Conservation (phyloP, 2,888 invertebrate genomes). For the Xylophagus ater region DNA sequence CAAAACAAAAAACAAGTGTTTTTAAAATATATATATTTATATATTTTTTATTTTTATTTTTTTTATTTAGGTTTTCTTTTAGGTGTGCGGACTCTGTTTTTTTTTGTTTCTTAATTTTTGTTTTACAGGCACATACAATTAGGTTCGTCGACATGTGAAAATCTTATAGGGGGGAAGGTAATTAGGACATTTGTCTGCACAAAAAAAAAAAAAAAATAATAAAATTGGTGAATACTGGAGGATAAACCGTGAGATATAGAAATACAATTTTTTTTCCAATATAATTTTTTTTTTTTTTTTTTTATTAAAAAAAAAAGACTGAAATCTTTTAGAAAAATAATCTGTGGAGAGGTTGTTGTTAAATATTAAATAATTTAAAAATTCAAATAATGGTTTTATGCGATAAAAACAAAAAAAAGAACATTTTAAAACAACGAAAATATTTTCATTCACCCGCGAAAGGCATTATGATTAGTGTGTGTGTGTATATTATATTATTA, state of each 20-base stretch:
- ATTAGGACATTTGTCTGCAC: background rate
- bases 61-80: background rate
- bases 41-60: background rate
- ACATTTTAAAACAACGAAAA: constrained; percentile 2
- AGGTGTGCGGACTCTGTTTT: background rate
- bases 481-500: constrained; percentile 9
- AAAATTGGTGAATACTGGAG: constrained; percentile 19
- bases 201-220: constrained; percentile 6
- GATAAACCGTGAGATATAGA: constrained; percentile 1
- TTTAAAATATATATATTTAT: background rate
- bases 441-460: constrained; percentile 4
- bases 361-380: constrained; percentile 1
- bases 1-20: background rate
- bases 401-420: no score
- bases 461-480: constrained; percentile 17
- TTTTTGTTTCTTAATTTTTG: constrained; percentile 4
- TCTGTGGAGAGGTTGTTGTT: background rate
- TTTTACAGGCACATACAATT: constrained; percentile 9
- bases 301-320: background rate
- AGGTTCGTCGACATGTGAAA: background rate
- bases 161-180: constrained; percentile 1
- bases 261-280: constrained; percentile 2
- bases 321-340: background rate
- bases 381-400: constrained; percentile 9
- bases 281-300: background rate